Percentiles rank a stretch among this genome's conserved stretches.
These are phyloP conservation scores for Labroides dimidiatus DNA, from an alignment of 2,797 vertebrate species.

Conservation along the genomic window DNA sequence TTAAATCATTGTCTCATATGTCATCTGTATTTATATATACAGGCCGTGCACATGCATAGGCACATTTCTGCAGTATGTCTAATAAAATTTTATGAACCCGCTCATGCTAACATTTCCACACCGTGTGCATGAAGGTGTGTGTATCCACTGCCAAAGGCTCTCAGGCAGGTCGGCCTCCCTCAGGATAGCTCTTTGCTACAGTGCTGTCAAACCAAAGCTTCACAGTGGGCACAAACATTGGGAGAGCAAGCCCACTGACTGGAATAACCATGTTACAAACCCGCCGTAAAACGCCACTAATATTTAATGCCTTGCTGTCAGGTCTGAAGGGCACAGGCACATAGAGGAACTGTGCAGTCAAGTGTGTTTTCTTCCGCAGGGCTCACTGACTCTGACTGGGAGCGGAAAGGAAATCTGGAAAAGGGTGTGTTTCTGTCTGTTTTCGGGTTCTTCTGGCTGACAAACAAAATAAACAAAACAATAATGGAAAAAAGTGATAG, in stretches of 20 bases:
- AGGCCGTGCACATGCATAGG: neutral
- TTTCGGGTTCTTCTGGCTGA: slow-evolving; percentile 33
- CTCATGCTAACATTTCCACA: slow-evolving; percentile 27
- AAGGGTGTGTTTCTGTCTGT: slow-evolving; percentile 13
- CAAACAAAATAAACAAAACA: slow-evolving; percentile 28
- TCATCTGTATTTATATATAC: slow-evolving; percentile 4
- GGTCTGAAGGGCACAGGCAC: slow-evolving; percentile 64
- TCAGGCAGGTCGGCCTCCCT: slow-evolving; percentile 31
- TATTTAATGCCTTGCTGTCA: slow-evolving; percentile 79
- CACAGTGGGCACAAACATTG: slow-evolving; percentile 41
- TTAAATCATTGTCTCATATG: neutral
- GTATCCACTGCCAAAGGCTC: slow-evolving; percentile 19
- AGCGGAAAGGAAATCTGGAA: slow-evolving; percentile 38
- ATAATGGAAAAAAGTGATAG: slow-evolving; percentile 26
- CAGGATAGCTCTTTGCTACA: slow-evolving; percentile 42
- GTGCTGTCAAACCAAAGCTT: slow-evolving; percentile 59
- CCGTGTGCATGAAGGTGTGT: neutral
- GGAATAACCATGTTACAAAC: slow-evolving; percentile 78
- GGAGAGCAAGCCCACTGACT: slow-evolving; percentile 61
- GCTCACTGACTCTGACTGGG: slow-evolving; percentile 53
- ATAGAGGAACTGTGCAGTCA: slow-evolving; percentile 62
- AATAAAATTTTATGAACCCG: slow-evolving; percentile 10
- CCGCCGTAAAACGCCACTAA: slow-evolving; percentile 70
- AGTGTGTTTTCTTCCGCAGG: slow-evolving; percentile 59
- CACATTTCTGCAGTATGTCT: slow-evolving; percentile 11